Evolutionary conservation across 2,797 vertebrate species (phyloP).

Genomic region (Artibeus lituratus): DNA sequence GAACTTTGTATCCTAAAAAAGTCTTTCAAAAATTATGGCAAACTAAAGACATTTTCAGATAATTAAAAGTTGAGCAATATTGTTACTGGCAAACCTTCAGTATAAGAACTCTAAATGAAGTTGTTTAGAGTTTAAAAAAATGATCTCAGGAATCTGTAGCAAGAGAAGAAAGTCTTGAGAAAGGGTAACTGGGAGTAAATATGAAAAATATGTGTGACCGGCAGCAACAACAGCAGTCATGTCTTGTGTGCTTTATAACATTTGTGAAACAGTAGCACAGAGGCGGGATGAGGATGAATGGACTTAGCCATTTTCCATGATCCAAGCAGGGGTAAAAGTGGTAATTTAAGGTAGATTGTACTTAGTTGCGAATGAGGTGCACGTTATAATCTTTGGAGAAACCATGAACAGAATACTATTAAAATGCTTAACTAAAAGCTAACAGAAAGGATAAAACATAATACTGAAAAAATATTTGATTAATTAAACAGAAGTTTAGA

Average conservation of each 20-base stretch:
- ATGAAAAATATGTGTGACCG: not conserved
- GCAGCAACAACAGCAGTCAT: not conserved
- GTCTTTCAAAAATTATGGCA: not conserved
- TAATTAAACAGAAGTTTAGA: not conserved
- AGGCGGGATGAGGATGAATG: not conserved
- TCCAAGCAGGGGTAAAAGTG: not conserved
- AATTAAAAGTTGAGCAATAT: not conserved
- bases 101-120: not conserved
- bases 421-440: not conserved
- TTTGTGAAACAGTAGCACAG: not conserved
- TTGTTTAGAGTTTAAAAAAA: not conserved
- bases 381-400: not conserved
- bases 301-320: not conserved
- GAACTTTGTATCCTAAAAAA: not conserved
- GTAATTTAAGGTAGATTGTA: not conserved
- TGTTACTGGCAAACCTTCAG: not conserved
- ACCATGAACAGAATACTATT: not conserved
- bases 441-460: not conserved
- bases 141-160: not conserved
- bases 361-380: not conserved
- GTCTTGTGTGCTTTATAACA: not conserved
- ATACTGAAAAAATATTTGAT: not conserved
- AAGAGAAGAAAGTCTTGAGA: not conserved
- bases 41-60: not conserved
- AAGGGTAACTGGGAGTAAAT: not conserved